These are phyloP conservation scores for Dermochelys coriacea DNA, from an alignment of 2,797 vertebrate genomes.

Conservation along the genomic window DNA sequence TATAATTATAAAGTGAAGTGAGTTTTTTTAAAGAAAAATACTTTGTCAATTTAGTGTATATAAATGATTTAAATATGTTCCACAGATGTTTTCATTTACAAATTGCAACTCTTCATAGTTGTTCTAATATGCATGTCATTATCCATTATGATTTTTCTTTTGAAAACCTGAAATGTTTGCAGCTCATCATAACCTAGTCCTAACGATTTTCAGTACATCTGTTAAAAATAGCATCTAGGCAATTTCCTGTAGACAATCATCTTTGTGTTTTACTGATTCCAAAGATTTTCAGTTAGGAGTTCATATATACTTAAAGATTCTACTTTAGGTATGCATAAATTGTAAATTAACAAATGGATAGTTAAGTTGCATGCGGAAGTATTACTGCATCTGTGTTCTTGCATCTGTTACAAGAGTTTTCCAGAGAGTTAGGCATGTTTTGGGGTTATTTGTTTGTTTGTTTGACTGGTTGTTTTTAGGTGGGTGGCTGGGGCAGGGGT, in stretches of 20 bases:
- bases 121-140: slow-evolving; percentile 79
- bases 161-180: slow-evolving; percentile 76
- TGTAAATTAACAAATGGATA: slow-evolving; percentile 52
- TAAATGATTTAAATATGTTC: slow-evolving; percentile 63
- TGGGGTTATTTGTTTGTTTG: background rate
- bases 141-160: slow-evolving; percentile 76
- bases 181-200: slow-evolving; percentile 71
- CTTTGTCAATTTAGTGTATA: slow-evolving; percentile 55
- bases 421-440: background rate
- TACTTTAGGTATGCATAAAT: slow-evolving; percentile 25
- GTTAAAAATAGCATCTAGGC: slow-evolving; percentile 69
- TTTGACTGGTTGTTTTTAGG: background rate
- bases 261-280: slow-evolving; percentile 69
- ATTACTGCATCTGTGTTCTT: background rate
- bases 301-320: slow-evolving; percentile 46
- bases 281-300: slow-evolving; percentile 49
- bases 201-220: slow-evolving; percentile 77
- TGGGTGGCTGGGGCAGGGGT: background rate
- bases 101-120: slow-evolving; percentile 77
- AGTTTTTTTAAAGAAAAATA: background rate
- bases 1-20: background rate
- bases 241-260: slow-evolving; percentile 62
- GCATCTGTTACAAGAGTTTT: slow-evolving; percentile 41
- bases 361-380: background rate
- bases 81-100: slow-evolving; percentile 79